Conservation (phyloP, 2,797 vertebrate genomes). For the Gymnothorax javanicus region DNA sequence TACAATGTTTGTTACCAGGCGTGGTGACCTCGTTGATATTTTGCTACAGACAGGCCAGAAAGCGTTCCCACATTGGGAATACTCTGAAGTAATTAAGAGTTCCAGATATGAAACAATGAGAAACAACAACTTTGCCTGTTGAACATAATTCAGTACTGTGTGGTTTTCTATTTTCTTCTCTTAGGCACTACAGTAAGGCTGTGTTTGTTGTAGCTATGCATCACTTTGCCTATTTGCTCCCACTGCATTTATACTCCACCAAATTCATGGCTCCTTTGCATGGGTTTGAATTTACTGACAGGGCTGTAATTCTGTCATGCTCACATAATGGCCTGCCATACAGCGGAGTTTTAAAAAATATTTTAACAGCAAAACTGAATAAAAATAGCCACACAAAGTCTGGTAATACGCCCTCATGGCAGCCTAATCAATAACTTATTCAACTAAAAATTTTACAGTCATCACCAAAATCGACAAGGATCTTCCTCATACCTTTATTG, state of each 20-base stretch:
- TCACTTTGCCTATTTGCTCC: neutral
- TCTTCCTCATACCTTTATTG: too few species aligned
- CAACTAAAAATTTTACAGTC: too few species aligned
- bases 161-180: neutral
- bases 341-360: too few species aligned
- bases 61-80: neutral
- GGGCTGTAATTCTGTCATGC: neutral
- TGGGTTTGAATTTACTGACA: neutral
- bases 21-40: slow-evolving; percentile 1
- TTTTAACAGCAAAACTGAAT: too few species aligned
- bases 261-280: neutral
- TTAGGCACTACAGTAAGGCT: neutral
- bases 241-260: neutral
- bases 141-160: neutral
- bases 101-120: neutral
- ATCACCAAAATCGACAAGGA: too few species aligned
- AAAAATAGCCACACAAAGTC: too few species aligned
- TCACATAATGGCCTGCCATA: neutral
- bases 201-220: neutral
- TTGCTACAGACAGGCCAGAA: neutral
- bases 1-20: neutral
- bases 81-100: neutral
- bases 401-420: too few species aligned
- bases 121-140: too few species aligned
- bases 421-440: too few species aligned